Percentiles rank a stretch among this genome's conserved stretches.
Evolutionary conservation across 2,888 invertebrate genomes (phyloP).

Genomic region (Cataglyphis altisquamis): DNA sequence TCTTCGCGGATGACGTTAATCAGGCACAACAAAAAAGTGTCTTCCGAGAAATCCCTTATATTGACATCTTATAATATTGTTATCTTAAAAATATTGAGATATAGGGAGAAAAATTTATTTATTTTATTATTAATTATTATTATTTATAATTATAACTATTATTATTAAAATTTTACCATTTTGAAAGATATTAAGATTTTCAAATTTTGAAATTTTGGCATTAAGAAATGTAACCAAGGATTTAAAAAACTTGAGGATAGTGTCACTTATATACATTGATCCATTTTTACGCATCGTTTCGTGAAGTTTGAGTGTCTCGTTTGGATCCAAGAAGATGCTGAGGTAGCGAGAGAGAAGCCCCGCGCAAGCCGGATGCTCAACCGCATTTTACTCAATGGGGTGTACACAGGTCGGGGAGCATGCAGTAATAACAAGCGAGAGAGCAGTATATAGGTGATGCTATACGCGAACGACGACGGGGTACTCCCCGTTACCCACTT

Average conservation of each 20-base stretch:
- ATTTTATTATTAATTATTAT: too few relatives aligned
- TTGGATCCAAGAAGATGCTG: slow-evolving; percentile 22
- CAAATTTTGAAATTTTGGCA: not conserved
- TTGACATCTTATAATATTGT: not conserved
- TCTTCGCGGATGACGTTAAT: not conserved
- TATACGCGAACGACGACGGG: slow-evolving; percentile 73
- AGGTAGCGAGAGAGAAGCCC: slow-evolving; percentile 45
- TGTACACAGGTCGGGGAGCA: slow-evolving; percentile 63
- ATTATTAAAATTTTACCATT: not conserved
- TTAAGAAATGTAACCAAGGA: not conserved
- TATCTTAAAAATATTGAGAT: not conserved
- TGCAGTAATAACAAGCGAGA: slow-evolving; percentile 77
- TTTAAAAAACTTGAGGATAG: not conserved
- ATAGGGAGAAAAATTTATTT: not conserved
- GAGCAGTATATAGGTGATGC: slow-evolving; percentile 82
- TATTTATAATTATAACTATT: too few relatives aligned
- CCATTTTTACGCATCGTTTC: slow-evolving; percentile 4
- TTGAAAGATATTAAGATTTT: not conserved
- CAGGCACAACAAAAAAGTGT: not conserved
- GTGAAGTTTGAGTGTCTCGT: slow-evolving; percentile 23
- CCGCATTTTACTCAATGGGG: slow-evolving; percentile 83
- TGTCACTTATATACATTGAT: not conserved
- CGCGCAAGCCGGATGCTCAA: slow-evolving; percentile 83
- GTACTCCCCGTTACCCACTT: slow-evolving; percentile 79
- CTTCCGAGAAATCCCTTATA: not conserved